phyloP scores from a whole-genome alignment of 2,888 invertebrate species.

The Oscheius onirici region DNA sequence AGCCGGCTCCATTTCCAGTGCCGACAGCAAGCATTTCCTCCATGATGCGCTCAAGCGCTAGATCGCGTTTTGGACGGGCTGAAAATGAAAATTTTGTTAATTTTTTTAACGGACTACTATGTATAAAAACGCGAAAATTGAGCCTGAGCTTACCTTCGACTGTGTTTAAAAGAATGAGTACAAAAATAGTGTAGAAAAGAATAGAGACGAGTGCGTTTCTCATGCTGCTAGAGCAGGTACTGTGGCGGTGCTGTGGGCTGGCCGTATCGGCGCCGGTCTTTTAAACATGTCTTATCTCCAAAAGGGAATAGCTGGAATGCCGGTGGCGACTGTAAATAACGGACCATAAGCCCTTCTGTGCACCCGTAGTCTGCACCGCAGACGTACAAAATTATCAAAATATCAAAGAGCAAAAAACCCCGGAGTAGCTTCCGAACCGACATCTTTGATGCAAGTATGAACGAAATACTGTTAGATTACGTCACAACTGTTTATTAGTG shows the following conservation, averaged over 20 bases:
- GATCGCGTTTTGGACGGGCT: slow-evolving; percentile 31
- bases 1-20: slow-evolving; percentile 21
- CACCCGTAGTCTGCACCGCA: slow-evolving; percentile 24
- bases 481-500: too few relatives aligned
- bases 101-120: background rate
- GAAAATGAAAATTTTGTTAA: slow-evolving; percentile 10
- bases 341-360: slow-evolving; percentile 15
- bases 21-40: slow-evolving; percentile 25
- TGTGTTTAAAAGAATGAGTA: background rate
- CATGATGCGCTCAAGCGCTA: slow-evolving; percentile 31
- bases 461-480: too few relatives aligned
- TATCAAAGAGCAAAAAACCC: too few relatives aligned
- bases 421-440: too few relatives aligned
- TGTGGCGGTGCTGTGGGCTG: slow-evolving; percentile 25
- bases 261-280: slow-evolving; percentile 25
- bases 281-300: slow-evolving; percentile 9
- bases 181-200: slow-evolving; percentile 15
- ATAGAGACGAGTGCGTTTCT: slow-evolving; percentile 11
- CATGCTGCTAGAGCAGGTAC: slow-evolving; percentile 8
- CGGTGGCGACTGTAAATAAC: slow-evolving; percentile 26
- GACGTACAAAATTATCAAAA: background rate
- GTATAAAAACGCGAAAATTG: background rate
- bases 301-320: slow-evolving; percentile 25
- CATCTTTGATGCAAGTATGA: too few relatives aligned
- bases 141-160: slow-evolving; percentile 12